Base-by-base conservation (phyloP, 2,888 invertebrate genomes). In the Meteorus cinctellus region DNA sequence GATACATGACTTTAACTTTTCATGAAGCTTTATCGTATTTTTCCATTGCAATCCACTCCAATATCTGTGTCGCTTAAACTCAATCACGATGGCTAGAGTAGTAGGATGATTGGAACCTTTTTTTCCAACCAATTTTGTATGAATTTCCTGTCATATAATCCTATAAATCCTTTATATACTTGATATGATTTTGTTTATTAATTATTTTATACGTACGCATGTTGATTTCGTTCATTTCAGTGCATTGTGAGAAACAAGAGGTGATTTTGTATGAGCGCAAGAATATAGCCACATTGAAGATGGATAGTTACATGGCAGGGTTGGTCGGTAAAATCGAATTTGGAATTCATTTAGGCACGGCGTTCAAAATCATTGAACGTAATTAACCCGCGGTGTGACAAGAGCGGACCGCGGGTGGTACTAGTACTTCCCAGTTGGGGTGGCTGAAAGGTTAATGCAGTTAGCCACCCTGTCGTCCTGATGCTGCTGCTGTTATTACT, bases 391-490 rank as follows among this genome's bases (percentile, higher is more conserved):
- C 81, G 84, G 84, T 82, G 84, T 84, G 85, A 85, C 84, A 83
- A 82, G 83, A 81, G 78, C 75, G 81, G 81, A 72, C 69, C 65
- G 69, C 79, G 79, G 73, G 77, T 79, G 79, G 79, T 78, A 76
- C 79, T 68, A 70, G 77, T 74, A 63, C 71, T 75, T 77, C 77
- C 72, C 74, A 68, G 71, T 69, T 79, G 77, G 78, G 81, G 81
- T 81, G 85, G 86, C 84, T 85, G 87, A 88, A 88, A 88, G 88
- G 88, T 87, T 88, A 88, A 88, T 87, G 86, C 86, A 86, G 88
- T 88, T 88, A 88, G 82, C 84, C 84, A 79, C 78, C 76, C 81
- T 78, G 79, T 79, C 80, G 77, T 78, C 70, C 81, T 75, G 76
- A 48, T 66, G 69, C 71, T 76, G 75, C 74, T 74, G 70, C 65